Conservation (phyloP, 2,888 invertebrate species). For the Osmoderma eremita region DNA sequence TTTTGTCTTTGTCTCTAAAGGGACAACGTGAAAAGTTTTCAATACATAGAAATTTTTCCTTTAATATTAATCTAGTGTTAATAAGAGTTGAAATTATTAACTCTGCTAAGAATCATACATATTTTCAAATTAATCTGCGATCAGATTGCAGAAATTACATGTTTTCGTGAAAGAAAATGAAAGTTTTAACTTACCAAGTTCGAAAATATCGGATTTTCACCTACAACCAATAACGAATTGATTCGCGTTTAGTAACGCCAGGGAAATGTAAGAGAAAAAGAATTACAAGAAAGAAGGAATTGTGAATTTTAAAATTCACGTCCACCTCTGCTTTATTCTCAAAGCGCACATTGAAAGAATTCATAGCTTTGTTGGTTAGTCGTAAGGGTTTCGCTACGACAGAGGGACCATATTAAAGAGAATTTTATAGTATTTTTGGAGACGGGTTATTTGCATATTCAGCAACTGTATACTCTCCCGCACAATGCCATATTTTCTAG, state of each 20-base stretch:
- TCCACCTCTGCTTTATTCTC: slow-evolving; percentile 49
- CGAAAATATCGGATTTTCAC: background rate
- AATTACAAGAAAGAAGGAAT: slow-evolving; percentile 16
- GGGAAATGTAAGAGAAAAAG: background rate
- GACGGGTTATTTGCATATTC: slow-evolving; percentile 26
- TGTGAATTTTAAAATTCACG: slow-evolving; percentile 52
- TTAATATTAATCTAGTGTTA: no score
- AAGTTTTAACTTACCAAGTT: no score
- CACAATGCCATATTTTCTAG: slow-evolving; percentile 33
- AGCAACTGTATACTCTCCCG: slow-evolving; percentile 1
- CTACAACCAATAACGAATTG: background rate
- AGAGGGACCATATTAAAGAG: slow-evolving; percentile 52
- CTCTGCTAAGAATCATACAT: no score
- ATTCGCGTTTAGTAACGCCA: slow-evolving; percentile 7
- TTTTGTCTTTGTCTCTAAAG: no score
- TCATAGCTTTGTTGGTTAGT: slow-evolving; percentile 53
- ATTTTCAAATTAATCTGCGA: no score
- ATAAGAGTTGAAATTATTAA: no score
- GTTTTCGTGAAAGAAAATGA: no score
- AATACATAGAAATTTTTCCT: no score
- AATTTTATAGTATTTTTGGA: slow-evolving; percentile 50
- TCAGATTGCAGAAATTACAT: no score
- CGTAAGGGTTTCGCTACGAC: slow-evolving; percentile 51
- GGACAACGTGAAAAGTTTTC: no score
- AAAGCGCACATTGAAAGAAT: slow-evolving; percentile 49